phyloP scores from a whole-genome alignment of 2,888 invertebrate species.

The Tuta absoluta region DNA sequence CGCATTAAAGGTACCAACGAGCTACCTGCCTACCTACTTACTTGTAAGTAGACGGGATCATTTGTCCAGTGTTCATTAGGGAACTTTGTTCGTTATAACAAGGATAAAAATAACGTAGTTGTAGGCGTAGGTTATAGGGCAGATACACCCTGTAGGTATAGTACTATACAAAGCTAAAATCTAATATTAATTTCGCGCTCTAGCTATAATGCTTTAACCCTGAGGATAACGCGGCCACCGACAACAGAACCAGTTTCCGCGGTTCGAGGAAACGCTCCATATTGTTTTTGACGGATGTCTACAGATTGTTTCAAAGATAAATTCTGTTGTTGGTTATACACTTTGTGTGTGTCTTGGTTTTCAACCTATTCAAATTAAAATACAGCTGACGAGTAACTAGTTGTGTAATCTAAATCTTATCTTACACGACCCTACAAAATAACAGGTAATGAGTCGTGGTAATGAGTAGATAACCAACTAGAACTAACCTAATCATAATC shows the following conservation, averaged over 20 bases:
- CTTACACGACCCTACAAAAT: background rate
- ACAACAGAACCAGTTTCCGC: slow-evolving; percentile 41
- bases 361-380: slow-evolving; percentile 17
- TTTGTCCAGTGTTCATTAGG: too few relatives aligned
- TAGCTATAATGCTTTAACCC: slow-evolving; percentile 35
- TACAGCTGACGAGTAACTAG: background rate
- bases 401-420: background rate
- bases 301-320: slow-evolving; percentile 27
- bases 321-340: slow-evolving; percentile 21
- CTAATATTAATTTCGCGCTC: slow-evolving; percentile 29
- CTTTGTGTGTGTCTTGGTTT: slow-evolving; percentile 6
- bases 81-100: too few relatives aligned
- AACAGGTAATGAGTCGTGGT: too few relatives aligned
- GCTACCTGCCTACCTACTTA: background rate
- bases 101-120: too few relatives aligned
- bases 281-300: slow-evolving; percentile 37
- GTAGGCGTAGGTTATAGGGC: too few relatives aligned
- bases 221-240: slow-evolving; percentile 33
- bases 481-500: too few relatives aligned
- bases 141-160: too few relatives aligned
- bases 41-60: too few relatives aligned
- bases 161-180: background rate
- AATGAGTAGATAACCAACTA: too few relatives aligned
- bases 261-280: slow-evolving; percentile 37
- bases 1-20: too few relatives aligned